phyloP scores from a whole-genome alignment of 2,113 vertebrate genomes.

The Saccopteryx bilineata region DNA sequence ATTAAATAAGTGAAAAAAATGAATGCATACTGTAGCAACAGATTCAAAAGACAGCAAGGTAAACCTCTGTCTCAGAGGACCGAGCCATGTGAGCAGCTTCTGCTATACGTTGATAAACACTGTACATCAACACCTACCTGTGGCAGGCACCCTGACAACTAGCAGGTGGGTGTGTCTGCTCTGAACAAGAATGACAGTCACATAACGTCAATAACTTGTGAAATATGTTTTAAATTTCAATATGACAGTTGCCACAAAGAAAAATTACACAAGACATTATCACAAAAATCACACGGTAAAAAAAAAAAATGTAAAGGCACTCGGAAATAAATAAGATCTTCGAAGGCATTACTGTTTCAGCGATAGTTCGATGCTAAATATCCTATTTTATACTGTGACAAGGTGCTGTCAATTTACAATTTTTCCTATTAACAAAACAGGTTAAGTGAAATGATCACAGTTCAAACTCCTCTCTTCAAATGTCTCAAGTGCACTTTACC shows the following conservation, averaged over 20 bases:
- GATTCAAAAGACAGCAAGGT: not conserved
- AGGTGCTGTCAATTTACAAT: not conserved
- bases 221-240: not conserved
- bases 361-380: not conserved
- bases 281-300: conserved; percentile 10
- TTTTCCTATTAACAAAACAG: not conserved
- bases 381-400: not conserved
- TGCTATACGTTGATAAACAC: not conserved
- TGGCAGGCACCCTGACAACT: not conserved
- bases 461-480: conserved; percentile 16
- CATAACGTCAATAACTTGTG: not conserved
- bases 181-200: not conserved
- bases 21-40: not conserved
- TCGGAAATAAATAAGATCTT: not conserved
- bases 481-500: not conserved
- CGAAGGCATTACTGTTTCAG: conserved; percentile 19
- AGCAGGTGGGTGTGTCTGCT: not conserved
- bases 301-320: not conserved
- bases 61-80: conserved; percentile 23
- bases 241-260: not conserved
- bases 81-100: not conserved
- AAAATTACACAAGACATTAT: not conserved
- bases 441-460: not conserved
- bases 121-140: not conserved
- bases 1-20: not conserved